Evolutionary conservation across 2,113 vertebrate genomes (phyloP), one percentile per base, ranked within the genome.

Genomic region (Mastomys natalensis): DNA sequence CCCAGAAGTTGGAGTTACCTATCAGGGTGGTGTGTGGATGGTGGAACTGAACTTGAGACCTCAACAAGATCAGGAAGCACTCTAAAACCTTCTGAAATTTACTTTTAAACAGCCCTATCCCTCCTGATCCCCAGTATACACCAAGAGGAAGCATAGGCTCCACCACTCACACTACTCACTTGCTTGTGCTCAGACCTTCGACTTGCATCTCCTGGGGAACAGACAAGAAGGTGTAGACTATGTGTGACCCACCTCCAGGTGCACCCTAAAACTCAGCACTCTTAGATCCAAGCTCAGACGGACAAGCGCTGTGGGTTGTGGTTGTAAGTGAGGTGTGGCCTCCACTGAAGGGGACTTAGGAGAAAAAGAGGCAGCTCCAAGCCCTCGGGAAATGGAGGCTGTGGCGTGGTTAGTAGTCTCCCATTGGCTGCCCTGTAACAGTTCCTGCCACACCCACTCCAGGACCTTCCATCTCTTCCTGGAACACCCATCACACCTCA

Each of bases 341-440:
- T 45, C 72, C 40, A 24, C 70, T 24, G 21, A 7, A 73, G 68
- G 45, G 15, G 19, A 21, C 45, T 87, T 70, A 37, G 45, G 19
- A 24, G 45, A 68, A 19, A 86, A 21, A 26, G 43, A 72, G 37
- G 12, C 48, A 40, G 5, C 34, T 15, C 1, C 4, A 55, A 88
- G 87, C 34, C 48, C 51, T 58, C 6, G 1, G 70, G 70, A 89
- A 60, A 60, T 34, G 24, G 53, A 43, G 53, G 70, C 29, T 76
- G 40, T 0, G 1, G 43, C 74, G 5, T 73, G 21, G 16, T 7
- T 17, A 62, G 13, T 2, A 11, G 4, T 5, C 45, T 26, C 8
- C 15, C 3, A 0, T 2, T 19, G 34, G 6, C 31, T 5, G 0
- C 26, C 58, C 22, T 10, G 66, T 40, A 31, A 10, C 24, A 15